Percentiles rank a stretch among this genome's conserved stretches.
Conservation (phyloP, 2,888 invertebrate genomes). For the Campoletis raptor region DNA sequence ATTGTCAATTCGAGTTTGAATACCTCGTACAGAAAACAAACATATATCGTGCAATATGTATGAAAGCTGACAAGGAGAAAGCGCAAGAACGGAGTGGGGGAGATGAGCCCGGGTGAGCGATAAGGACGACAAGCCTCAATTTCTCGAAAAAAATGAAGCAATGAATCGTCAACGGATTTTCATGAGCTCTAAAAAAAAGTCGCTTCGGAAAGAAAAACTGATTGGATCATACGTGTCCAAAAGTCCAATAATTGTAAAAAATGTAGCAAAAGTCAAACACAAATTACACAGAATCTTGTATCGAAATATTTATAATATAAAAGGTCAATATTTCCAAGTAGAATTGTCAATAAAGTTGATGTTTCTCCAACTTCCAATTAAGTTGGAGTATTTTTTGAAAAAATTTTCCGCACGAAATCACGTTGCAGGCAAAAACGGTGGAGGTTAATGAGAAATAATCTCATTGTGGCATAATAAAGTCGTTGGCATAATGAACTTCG, state of each 20-base stretch:
- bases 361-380: not conserved
- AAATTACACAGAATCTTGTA: too few species aligned
- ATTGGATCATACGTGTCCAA: too few species aligned
- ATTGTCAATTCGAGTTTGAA: not conserved
- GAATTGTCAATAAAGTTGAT: not conserved
- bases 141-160: not conserved
- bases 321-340: not conserved
- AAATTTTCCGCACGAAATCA: not conserved
- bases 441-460: not conserved
- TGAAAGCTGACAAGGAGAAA: conserved; percentile 29
- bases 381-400: not conserved
- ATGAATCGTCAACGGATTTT: not conserved
- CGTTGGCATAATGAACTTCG: conserved; percentile 14
- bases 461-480: not conserved
- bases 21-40: not conserved
- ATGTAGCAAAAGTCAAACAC: too few species aligned
- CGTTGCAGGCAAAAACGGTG: not conserved
- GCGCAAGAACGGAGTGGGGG: not conserved
- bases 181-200: not conserved
- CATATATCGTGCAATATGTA: not conserved
- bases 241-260: too few species aligned
- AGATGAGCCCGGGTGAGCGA: conserved; percentile 24
- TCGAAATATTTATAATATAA: not conserved
- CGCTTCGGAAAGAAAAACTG: not conserved
- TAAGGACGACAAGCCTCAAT: conserved; percentile 29